Conservation (phyloP, 2,888 invertebrate species). For the Spisula subtruncata region DNA sequence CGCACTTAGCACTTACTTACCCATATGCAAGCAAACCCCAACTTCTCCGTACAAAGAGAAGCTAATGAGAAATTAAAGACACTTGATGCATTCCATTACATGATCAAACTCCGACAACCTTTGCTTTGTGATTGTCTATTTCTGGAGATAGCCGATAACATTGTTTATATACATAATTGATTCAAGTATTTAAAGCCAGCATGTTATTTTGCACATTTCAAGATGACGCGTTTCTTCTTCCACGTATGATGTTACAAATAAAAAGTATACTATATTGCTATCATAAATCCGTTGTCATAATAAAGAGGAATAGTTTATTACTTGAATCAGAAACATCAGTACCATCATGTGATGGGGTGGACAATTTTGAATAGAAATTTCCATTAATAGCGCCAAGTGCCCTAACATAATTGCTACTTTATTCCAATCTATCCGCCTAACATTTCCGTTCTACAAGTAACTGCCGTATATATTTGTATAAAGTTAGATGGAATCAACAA, state of each 20-base stretch:
- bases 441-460: constrained; percentile 5
- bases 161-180: too few species aligned
- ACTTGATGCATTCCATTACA: too few species aligned
- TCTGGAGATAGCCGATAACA: too few species aligned
- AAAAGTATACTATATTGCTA: background rate
- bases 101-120: too few species aligned
- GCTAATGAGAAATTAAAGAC: background rate
- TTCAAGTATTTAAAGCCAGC: background rate
- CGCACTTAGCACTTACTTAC: too few species aligned
- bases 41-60: background rate
- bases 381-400: constrained; percentile 47
- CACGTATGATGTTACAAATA: background rate
- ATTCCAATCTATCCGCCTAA: background rate
- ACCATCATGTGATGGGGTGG: background rate
- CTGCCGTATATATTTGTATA: constrained; percentile 16
- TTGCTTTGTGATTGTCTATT: background rate
- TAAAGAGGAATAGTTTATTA: background rate
- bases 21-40: too few species aligned
- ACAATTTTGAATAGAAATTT: constrained; percentile 49
- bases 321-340: background rate
- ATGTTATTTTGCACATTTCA: background rate
- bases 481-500: background rate
- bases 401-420: constrained; percentile 39
- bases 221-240: background rate
- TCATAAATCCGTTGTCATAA: background rate